Base-by-base conservation (phyloP, 1,140 invertebrate genomes). In the Cyclargus thomasi region DNA sequence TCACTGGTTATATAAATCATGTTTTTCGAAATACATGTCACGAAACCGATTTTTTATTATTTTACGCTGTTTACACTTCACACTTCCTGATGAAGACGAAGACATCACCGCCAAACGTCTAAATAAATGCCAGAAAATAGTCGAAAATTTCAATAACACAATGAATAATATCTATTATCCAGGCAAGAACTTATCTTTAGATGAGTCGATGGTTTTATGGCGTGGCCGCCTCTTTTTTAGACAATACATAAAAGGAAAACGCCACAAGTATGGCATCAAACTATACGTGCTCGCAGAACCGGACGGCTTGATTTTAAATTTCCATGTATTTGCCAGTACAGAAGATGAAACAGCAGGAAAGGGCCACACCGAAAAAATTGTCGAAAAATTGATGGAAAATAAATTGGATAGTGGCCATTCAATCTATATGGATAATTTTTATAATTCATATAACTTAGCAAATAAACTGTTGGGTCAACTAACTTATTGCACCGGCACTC, bases 151-250 rank as follows among this genome's bases (percentile, higher is more conserved):
- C 66, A 81, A 83, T 64, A 70, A 79, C 2, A 79, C 73, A 65
- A 80, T 82, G 75, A 66, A 55, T 5, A 29, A 47, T n/a, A 62
- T 67, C 11, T 79, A 78, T 68, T 77, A 79, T 71, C 82, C 88
- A 17, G 74, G 71, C 1, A 53, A 70, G 78, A 64, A 87, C 47
- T 74, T 90, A 63, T 71, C 75, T 21, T 22, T 86, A 17, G 82
- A 90, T 72, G 82, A 89, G 68, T 74, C 79, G 18, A 83, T 87
- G 81, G 68, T 89, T 20, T 71, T 84, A 53, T 88, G 77, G 75
- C 74, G 79, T 68, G 81, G 82, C 22, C 67, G 81, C 36, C 67
- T 88, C 8, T 53, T 64, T 20, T 85, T 87, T 69, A 62, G 73
- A 36, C 81, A 87, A 65, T 86, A 80, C 67, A 76, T 84, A 36